Conservation (phyloP, 2,113 vertebrate genomes). For the Notechis scutatus region DNA sequence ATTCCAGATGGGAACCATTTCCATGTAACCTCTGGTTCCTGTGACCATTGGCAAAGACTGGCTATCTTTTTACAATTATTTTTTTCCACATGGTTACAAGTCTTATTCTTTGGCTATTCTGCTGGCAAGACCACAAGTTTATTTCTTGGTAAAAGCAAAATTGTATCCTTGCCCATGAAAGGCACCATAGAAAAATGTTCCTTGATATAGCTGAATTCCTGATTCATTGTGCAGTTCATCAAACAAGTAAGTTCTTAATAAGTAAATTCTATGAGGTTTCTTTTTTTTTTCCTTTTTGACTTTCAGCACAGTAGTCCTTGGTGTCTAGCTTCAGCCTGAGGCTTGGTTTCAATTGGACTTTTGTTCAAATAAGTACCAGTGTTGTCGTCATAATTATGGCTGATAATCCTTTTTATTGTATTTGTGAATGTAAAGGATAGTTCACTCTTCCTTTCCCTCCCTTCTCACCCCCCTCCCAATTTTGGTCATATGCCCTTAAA, state of each 20-base stretch:
- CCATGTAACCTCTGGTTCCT: neutral
- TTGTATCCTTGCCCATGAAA: neutral
- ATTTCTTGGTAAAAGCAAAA: neutral
- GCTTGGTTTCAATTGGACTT: slow-evolving; percentile 67
- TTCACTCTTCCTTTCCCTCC: neutral
- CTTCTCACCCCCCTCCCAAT: slow-evolving; percentile 31
- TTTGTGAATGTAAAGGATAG: slow-evolving; percentile 60
- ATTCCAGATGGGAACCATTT: neutral
- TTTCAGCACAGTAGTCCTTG: slow-evolving; percentile 64
- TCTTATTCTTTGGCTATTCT: fast-evolving
- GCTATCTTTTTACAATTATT: slow-evolving; percentile 3
- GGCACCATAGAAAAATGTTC: slow-evolving; percentile 28
- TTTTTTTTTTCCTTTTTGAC: slow-evolving; percentile 65
- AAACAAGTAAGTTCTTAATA: slow-evolving; percentile 63
- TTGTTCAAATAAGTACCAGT: slow-evolving; percentile 75
- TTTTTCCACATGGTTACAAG: neutral
- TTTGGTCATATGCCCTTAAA: slow-evolving; percentile 24
- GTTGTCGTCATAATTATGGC: slow-evolving; percentile 46
- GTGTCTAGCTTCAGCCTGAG: slow-evolving; percentile 60
- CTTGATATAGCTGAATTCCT: slow-evolving; percentile 41
- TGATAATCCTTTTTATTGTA: slow-evolving; percentile 61
- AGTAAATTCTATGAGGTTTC: slow-evolving; percentile 62
- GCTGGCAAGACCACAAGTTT: neutral
- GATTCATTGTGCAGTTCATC: slow-evolving; percentile 46
- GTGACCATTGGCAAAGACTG: neutral